Evolutionary conservation across 2,797 vertebrate species (phyloP), one percentile per base, ranked within the genome.

Genomic region (Pipistrellus kuhlii): DNA sequence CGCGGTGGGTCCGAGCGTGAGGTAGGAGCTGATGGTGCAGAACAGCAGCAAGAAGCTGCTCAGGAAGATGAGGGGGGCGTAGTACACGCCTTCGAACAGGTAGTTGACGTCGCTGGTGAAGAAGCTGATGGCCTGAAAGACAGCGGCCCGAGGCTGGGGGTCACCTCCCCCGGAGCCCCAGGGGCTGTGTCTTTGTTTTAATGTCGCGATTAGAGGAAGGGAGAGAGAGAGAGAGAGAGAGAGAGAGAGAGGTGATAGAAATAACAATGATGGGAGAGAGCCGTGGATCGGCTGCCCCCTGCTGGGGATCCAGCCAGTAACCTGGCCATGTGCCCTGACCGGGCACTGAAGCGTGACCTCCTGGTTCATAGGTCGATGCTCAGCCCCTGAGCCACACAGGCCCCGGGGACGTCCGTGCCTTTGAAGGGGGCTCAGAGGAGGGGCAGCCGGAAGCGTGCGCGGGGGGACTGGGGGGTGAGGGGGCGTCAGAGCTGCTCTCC

Each of bases 1-100:
- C 0, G 8, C 41, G 3, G 90, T 93, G 38, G 71, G 80, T 12
- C 94, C 95, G 1, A 96, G 46, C n/a, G 9, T 5, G 25, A 86
- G 0, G 84, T 21, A 95, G 72, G 90, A 30, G 35, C 48, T 5
- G 38, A 66, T 0, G 11, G 1, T 18, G 46, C 66, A 87, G 78
- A 6, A 0, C 2, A 59, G 2, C 30, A 91, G 10, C 0, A 38
- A 18, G 1, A 0, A 23, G 0, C 17, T 0, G 6, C 17, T 5
- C 14, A 93, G 0, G 10, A 66, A 2, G 3, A 14, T 0, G 69
- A 96, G 27, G 13, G 95, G 96, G 4, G 66, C 72, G 2, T 83
- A 96, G 81, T 46, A 91, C 4, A 80, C 8, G 1, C 81, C 93
- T 59, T 96, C 90, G 27, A 73, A 96, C 55, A 97, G 46, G 72